phyloP scores from a whole-genome alignment of 2,888 invertebrate species.

The Amblyjoppa proteus region DNA sequence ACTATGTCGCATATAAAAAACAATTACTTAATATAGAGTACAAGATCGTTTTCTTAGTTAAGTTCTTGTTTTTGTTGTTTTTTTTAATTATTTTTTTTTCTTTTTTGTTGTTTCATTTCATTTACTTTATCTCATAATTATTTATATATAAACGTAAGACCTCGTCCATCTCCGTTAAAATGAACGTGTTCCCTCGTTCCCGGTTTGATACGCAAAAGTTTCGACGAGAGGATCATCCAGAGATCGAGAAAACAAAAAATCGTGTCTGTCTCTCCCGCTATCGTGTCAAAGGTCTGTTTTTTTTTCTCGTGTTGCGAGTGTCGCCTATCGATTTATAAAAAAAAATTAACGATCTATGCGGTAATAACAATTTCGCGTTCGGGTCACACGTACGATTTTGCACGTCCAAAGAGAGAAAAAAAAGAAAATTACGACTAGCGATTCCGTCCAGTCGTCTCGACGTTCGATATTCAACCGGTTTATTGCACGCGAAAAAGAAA shows the following conservation, averaged over 20 bases:
- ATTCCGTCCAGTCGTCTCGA: background rate
- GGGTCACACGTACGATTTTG: slow-evolving; percentile 1
- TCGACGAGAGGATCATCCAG: slow-evolving; percentile 38
- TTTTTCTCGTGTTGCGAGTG: background rate
- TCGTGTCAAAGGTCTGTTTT: background rate
- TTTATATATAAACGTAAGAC: slow-evolving; percentile 78
- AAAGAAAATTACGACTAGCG: slow-evolving; percentile 8
- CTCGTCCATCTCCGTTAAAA: slow-evolving; percentile 68
- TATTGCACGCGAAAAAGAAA: slow-evolving; percentile 41
- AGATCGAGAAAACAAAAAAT: slow-evolving; percentile 30
- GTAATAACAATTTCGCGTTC: slow-evolving; percentile 11
- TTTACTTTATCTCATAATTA: slow-evolving; percentile 72
- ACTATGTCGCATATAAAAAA: slow-evolving; percentile 84
- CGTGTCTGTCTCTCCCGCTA: background rate
- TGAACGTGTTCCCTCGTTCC: slow-evolving; percentile 73
- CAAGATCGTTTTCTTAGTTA: slow-evolving; percentile 81
- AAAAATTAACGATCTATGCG: slow-evolving; percentile 3
- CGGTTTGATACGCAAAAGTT: slow-evolving; percentile 58
- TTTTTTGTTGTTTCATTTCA: slow-evolving; percentile 56
- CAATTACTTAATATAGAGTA: slow-evolving; percentile 83
- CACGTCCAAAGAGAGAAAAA: slow-evolving; percentile 20
- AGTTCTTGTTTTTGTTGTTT: slow-evolving; percentile 74
- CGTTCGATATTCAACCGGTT: background rate
- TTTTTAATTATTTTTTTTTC: slow-evolving; percentile 55
- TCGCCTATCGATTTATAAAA: slow-evolving; percentile 2